Percentiles rank a stretch among this genome's conserved stretches.
Evolutionary conservation across 1,140 invertebrate species (phyloP).

Genomic region (Lethrus apterus): DNA sequence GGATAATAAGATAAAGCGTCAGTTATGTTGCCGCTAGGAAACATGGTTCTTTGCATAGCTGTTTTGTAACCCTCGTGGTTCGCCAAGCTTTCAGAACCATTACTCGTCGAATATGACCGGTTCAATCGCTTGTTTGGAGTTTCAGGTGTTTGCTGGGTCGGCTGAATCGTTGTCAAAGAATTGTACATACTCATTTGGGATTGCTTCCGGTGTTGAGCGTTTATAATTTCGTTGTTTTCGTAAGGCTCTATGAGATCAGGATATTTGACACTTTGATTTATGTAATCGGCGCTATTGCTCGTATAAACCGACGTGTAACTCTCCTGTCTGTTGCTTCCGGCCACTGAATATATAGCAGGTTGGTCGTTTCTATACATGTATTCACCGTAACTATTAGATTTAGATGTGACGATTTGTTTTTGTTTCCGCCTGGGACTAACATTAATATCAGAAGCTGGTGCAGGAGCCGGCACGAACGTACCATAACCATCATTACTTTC

Average conservation of each 20-base stretch:
- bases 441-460: conserved; percentile 41
- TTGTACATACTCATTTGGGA: conserved; percentile 48
- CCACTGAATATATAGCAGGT: conserved; percentile 66
- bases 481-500: conserved; percentile 39
- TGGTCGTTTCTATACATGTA: conserved; percentile 51
- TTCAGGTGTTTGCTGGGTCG: conserved; percentile 37
- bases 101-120: conserved; percentile 48
- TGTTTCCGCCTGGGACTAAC: conserved; percentile 37
- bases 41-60: conserved; percentile 56
- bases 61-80: conserved; percentile 61
- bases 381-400: conserved; percentile 33
- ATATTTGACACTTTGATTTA: conserved; percentile 54
- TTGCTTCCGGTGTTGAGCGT: conserved; percentile 42
- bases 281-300: conserved; percentile 50
- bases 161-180: too few relatives aligned
- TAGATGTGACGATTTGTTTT: conserved; percentile 22
- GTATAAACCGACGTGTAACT: conserved; percentile 65
- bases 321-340: conserved; percentile 59
- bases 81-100: conserved; percentile 46
- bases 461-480: conserved; percentile 47
- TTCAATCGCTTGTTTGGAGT: conserved; percentile 38
- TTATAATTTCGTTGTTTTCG: conserved; percentile 47
- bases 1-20: conserved; percentile 71
- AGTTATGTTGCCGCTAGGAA: conserved; percentile 64
- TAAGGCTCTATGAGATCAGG: conserved; percentile 63